Percentiles rank a stretch among this genome's conserved stretches.
Evolutionary conservation across 2,797 vertebrate species (phyloP).

Genomic region (Lacerta viridis): DNA sequence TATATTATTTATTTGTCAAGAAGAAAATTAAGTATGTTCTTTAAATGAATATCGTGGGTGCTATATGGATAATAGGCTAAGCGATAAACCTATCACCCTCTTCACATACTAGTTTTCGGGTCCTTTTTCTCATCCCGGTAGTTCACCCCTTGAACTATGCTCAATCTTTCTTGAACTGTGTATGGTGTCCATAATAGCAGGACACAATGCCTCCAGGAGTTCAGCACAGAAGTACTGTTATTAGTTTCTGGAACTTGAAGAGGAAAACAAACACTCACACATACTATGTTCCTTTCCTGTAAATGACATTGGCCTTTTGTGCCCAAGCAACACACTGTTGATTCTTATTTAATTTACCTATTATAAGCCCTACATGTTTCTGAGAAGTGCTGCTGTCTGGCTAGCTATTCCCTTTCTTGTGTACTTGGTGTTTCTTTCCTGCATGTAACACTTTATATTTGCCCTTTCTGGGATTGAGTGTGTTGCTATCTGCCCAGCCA

Average conservation of each 20-base stretch:
- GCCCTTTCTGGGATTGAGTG: constrained; percentile 8
- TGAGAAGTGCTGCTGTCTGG: constrained; percentile 1
- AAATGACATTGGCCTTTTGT: constrained; percentile 29
- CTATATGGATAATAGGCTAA: not conserved
- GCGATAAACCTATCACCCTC: not conserved
- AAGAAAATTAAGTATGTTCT: not conserved
- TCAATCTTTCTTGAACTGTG: constrained; percentile 14
- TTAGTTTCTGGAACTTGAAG: not conserved
- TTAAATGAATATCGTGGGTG: not conserved
- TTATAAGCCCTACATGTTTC: constrained; percentile 18
- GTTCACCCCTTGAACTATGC: constrained; percentile 1
- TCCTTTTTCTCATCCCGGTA: constrained; percentile 4
- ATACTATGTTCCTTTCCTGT: not conserved
- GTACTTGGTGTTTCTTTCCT: not conserved
- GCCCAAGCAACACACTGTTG: constrained; percentile 16
- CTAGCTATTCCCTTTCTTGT: not conserved
- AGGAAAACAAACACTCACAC: not conserved
- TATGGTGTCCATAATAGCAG: not conserved
- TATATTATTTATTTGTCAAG: not conserved
- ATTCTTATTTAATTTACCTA: constrained; percentile 25
- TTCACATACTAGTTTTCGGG: not conserved
- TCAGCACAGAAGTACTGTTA: constrained; percentile 6
- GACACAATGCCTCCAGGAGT: constrained; percentile 14
- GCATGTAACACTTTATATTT: constrained; percentile 7
- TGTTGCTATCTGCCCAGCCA: not conserved